Percentiles rank a stretch among this genome's conserved stretches.
phyloP scores from a whole-genome alignment of 2,113 vertebrate species.

The Paradoxurus hermaphroditus region DNA sequence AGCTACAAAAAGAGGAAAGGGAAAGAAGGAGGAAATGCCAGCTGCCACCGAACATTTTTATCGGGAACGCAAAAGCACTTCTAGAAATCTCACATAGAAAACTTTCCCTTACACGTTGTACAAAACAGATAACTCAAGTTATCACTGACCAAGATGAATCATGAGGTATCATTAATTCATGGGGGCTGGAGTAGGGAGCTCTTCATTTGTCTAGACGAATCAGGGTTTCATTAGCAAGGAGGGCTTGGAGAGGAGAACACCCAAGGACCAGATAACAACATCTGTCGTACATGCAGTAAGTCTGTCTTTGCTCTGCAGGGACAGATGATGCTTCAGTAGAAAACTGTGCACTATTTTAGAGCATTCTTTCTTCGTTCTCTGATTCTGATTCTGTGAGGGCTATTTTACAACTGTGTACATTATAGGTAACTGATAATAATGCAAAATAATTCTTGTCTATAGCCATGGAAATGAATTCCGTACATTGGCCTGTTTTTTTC shows the following conservation, averaged over 20 bases:
- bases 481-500: neutral
- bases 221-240: neutral
- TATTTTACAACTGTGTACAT: neutral
- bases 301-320: neutral
- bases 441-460: neutral
- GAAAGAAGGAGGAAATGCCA: neutral
- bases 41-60: neutral
- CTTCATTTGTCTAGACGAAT: neutral
- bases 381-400: neutral
- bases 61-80: neutral
- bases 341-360: neutral
- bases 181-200: neutral
- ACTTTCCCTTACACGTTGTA: neutral
- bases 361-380: neutral
- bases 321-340: neutral
- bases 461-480: neutral
- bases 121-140: neutral
- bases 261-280: neutral
- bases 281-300: accelerated
- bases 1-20: neutral
- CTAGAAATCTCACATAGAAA: neutral
- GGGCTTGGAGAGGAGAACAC: neutral
- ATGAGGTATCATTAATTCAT: neutral
- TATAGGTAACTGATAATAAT: neutral
- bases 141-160: neutral